phyloP scores from a whole-genome alignment of 2,888 invertebrate species.

The Plusia festucae region DNA sequence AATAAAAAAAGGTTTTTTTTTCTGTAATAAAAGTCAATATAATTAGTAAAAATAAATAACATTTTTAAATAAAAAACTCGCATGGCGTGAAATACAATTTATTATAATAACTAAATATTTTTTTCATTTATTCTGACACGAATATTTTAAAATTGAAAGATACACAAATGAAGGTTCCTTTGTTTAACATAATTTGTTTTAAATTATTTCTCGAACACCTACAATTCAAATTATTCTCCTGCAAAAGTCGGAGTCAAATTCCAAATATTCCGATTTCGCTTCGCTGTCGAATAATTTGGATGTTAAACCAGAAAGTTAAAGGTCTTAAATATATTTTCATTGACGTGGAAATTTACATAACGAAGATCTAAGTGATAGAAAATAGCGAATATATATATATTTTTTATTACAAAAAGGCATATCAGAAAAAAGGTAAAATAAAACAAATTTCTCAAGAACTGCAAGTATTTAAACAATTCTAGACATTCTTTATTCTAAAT shows the following conservation, averaged over 20 bases:
- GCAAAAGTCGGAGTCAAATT: neutral
- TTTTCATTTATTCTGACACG: too few species aligned
- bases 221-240: neutral
- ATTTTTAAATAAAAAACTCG: too few species aligned
- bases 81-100: too few species aligned
- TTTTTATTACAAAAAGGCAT: too few species aligned
- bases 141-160: neutral
- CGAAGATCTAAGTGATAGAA: slow-evolving; percentile 30
- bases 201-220: neutral
- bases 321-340: slow-evolving; percentile 51
- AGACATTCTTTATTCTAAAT: too few species aligned
- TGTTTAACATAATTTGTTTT: slow-evolving; percentile 4
- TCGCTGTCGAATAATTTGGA: slow-evolving; percentile 28
- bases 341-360: slow-evolving; percentile 48
- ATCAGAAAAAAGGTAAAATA: too few species aligned
- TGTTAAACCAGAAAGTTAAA: slow-evolving; percentile 39
- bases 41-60: too few species aligned
- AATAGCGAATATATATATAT: slow-evolving; percentile 43
- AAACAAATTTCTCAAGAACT: too few species aligned
- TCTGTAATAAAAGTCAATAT: too few species aligned
- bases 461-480: too few species aligned
- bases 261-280: slow-evolving; percentile 18
- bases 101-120: too few species aligned
- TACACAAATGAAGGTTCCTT: neutral
- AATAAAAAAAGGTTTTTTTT: too few species aligned